Base-by-base conservation (phyloP, 2,888 invertebrate species). In the Malacosoma neustria region DNA sequence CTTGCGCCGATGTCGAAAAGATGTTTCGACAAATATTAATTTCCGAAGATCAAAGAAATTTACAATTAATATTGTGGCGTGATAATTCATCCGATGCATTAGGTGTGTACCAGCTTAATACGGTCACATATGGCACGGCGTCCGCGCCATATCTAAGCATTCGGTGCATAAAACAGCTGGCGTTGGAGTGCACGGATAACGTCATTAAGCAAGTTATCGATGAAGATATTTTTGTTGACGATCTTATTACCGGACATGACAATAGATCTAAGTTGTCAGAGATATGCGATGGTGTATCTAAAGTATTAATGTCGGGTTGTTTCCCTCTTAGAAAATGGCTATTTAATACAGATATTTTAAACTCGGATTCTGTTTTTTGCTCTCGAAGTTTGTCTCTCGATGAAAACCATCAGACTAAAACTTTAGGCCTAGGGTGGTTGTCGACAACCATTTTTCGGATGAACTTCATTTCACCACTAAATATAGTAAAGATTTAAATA, bases 361-460 rank as follows among this genome's bases (percentile, higher is more conserved):
- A 30, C 29, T 33, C 9, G 40, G 41, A 30, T 36, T 36, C 9
- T 34, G 33, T 31, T 42, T 13, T 30, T 36, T n/a, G n/a, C n/a
- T n/a, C n/a, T n/a, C n/a, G n/a, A n/a, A n/a, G n/a, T n/a, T n/a
- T n/a, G n/a, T n/a, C n/a, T n/a, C n/a, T n/a, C n/a, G n/a, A n/a
- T n/a, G n/a, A n/a, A 29, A 29, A 39, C 12, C 14, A 37, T 12
- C 11, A 12, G 3, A 14, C 34, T n/a, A 57, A 54, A 48, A 53
- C 53, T 4, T 35, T 59, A 11, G 57, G 55, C 6, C 14, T 58
- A 14, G 14, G 49, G 30, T 58, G 58, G 56, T 4, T 37, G n/a
- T 11, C 48, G 40, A 13, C 29, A 38, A 3, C 32, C 34, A 15
- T n/a, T n/a, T n/a, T n/a, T n/a, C n/a, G n/a, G 54, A 57, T 30